Evolutionary conservation across 2,797 vertebrate species (phyloP).

Genomic region (Botia kubotai): DNA sequence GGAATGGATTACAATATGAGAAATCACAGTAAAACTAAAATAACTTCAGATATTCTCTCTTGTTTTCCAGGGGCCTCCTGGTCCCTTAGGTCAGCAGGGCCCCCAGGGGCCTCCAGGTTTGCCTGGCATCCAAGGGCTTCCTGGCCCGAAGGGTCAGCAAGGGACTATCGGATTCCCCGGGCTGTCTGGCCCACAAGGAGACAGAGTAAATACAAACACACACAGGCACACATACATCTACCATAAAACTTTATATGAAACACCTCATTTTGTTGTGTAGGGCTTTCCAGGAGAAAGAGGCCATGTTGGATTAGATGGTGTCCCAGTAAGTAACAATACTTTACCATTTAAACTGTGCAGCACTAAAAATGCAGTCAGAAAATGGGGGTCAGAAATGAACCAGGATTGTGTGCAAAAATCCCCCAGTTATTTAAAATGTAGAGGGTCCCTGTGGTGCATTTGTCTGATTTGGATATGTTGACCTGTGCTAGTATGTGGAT

Average conservation of each 20-base stretch:
- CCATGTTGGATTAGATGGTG: constrained; percentile 67
- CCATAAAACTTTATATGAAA: not conserved
- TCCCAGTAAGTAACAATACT: constrained; percentile 66
- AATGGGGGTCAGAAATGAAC: no score
- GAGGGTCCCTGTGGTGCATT: no score
- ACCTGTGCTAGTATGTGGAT: not conserved
- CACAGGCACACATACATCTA: not conserved
- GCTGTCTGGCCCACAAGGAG: constrained; percentile 65
- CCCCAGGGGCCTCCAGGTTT: constrained; percentile 67
- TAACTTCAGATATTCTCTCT: not conserved
- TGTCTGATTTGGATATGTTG: no score
- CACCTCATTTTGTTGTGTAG: not conserved
- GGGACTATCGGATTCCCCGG: constrained; percentile 68
- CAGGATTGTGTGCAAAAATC: no score
- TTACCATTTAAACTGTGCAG: no score
- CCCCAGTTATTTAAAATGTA: no score
- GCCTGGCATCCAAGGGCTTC: constrained; percentile 65
- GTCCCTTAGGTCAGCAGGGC: constrained; percentile 66
- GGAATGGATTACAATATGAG: not conserved
- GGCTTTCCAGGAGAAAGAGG: constrained; percentile 4
- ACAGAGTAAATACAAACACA: constrained; percentile 49
- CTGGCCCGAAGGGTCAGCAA: constrained; percentile 69
- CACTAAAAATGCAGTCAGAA: no score
- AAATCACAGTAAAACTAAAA: not conserved
- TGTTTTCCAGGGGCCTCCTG: constrained; percentile 66